A percentile compares a stretch with the other conserved stretches of the same genome.
Conservation (phyloP, 23 tunicate species). For the Halocynthia aurantium region DNA sequence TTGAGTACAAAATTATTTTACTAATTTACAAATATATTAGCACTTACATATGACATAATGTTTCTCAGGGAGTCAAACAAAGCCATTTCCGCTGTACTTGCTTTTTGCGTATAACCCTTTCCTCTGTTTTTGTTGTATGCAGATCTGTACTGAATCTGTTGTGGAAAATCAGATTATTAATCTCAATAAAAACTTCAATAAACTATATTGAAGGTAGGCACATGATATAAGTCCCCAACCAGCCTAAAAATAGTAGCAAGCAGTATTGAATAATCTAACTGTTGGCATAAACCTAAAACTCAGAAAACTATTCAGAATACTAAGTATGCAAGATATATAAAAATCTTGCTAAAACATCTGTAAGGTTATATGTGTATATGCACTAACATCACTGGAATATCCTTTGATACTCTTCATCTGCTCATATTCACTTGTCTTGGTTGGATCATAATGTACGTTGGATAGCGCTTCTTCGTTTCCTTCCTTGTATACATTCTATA, state of each 20-base stretch:
- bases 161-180: not conserved
- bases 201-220: not conserved
- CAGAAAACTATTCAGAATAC: too few relatives aligned
- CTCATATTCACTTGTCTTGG: conserved; percentile 62
- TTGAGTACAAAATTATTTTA: not conserved
- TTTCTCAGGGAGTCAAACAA: conserved; percentile 27
- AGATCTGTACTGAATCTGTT: conserved; percentile 56
- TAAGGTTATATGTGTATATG: too few relatives aligned
- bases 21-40: not conserved
- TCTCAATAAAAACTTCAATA: not conserved
- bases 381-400: conserved; percentile 61
- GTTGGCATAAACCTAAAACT: too few relatives aligned
- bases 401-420: conserved; percentile 39
- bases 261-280: too few relatives aligned
- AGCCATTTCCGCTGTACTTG: conserved; percentile 35
- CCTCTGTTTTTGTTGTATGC: conserved; percentile 45
- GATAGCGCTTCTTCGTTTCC: conserved; percentile 20
- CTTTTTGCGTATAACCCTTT: conserved; percentile 32
- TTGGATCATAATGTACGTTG: conserved; percentile 44
- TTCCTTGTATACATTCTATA: conserved; percentile 52
- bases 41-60: conserved; percentile 42
- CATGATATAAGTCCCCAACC: too few relatives aligned
- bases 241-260: too few relatives aligned
- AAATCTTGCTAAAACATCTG: too few relatives aligned
- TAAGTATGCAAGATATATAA: too few relatives aligned